Evolutionary conservation across 1,140 invertebrate genomes (phyloP).

Genomic region (Drosophila virilis): DNA sequence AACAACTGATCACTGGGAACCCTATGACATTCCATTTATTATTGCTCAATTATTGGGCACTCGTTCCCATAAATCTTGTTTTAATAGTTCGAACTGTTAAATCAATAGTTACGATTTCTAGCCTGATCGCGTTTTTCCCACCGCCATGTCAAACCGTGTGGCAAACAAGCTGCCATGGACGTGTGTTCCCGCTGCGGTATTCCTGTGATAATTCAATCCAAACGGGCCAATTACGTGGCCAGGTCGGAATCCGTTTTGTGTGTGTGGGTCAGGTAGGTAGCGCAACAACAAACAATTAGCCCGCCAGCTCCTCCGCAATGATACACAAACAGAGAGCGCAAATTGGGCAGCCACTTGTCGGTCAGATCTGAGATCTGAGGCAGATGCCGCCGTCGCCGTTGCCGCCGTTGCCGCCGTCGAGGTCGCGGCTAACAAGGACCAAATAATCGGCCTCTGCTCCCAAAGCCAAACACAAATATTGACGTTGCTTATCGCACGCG

Average conservation of each 20-base stretch:
- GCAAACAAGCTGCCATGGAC: constrained; percentile 13
- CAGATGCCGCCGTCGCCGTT: background rate
- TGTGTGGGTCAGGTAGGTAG: constrained; percentile 43
- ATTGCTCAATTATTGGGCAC: background rate
- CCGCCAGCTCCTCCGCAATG: constrained; percentile 36
- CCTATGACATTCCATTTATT: no score
- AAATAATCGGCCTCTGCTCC: constrained; percentile 57
- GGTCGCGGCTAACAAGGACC: constrained; percentile 49
- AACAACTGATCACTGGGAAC: no score
- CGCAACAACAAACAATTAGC: constrained; percentile 73
- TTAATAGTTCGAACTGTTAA: constrained; percentile 45
- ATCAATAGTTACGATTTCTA: constrained; percentile 48
- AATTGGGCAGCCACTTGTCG: constrained; percentile 77
- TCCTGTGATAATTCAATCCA: constrained; percentile 43
- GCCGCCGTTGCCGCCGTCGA: constrained; percentile 2
- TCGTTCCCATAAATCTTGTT: background rate
- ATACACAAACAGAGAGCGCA: constrained; percentile 59
- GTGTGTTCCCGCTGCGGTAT: constrained; percentile 5
- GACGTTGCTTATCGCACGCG: constrained; percentile 82
- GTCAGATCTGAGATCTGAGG: constrained; percentile 28
- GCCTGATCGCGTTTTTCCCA: constrained; percentile 58
- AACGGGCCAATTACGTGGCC: constrained; percentile 48
- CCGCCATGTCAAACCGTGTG: constrained; percentile 33
- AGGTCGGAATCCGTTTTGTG: background rate
- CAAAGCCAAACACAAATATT: constrained; percentile 78